Base-by-base conservation (phyloP, 2,113 vertebrate species). In the Cinclus cinclus region DNA sequence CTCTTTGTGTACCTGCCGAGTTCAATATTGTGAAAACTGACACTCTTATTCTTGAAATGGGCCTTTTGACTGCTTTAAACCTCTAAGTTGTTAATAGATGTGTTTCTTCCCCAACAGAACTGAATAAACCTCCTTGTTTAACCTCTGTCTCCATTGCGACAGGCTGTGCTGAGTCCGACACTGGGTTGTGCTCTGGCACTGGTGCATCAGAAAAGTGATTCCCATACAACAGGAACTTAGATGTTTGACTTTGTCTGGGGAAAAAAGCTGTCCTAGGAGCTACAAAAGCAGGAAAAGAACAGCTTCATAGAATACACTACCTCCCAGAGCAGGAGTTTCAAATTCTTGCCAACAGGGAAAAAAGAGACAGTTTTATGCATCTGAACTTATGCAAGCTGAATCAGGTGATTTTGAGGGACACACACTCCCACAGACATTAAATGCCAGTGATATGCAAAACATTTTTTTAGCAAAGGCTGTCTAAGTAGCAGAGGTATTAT, bases 111-210 rank as follows among this genome's bases (percentile, higher is more conserved):
- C 76, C 90, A 96, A 84, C 60, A 94, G 92, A 64, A 96, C 64
- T 92, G 95, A 97, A 95, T 93, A 96, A 95, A 96, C 94, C 93
- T 93, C 77, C 96, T 93, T 94, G 88, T 95, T 96, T 97, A 97
- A 96, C 94, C 95, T 96, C 95, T 96, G 90, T 75, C 88, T 96
- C 90, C 2, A 2, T 58, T 95, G 86, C 2, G 7, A 81, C 90
- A 89, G 90, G 65, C 94, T 87, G 88, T 86, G 92, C 93, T 25
- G 80, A 82, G 90, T 71, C 68, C 28, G 0, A 78, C 79, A 41
- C 85, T 25, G 92, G 93, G 68, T 71, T 94, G 64, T 90, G 83
- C 52, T 46, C 76, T 56, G 85, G 44, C 73, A 86, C 79, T 52
- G 60, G 75, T 60, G 92, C 73, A 89, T 84, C 85, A 94, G 92